Evolutionary conservation across 2,113 vertebrate genomes (phyloP), one percentile per base, ranked within the genome.

Genomic region (Heliornis fulica): DNA sequence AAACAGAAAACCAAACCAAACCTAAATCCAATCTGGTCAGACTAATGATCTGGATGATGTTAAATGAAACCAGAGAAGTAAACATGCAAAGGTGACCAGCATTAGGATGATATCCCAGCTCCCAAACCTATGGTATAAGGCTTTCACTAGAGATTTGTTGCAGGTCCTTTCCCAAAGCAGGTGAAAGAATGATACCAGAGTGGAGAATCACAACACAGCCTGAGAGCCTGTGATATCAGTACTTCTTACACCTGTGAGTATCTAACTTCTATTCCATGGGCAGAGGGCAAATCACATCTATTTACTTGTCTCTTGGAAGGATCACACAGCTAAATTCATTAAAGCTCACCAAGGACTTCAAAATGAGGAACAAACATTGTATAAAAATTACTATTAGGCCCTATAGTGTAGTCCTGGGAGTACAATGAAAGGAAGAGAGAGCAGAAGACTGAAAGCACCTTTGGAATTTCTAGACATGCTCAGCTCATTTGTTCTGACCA

Each of bases 1-100:
- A 94, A 94, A 94, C 96, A 84, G 80, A 82, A 94, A 95, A 90
- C 76, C 76, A 96, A 94, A 92, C 41, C 56, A 86, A 94, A 90
- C 38, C 64, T 63, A 77, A 93, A 78, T 77, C 72, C 56, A 93
- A 83, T n/a, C 68, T 75, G 85, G 88, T 56, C 96, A 90, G 71
- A 71, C 85, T 90, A 92, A 96, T 81, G 93, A 83, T 80, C 71
- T 93, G 79, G 7, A 2, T 77, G 71, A 90, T 96, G 40, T 64
- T 90, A 96, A 91, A 95, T 74, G 76, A 93, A 96, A 95, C 43
- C 57, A 87, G 85, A 94, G 60, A 43, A 86, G 71, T 41, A 64
- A 93, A 78, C 56, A 36, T 10, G 48, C 32, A 92, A 72, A 86
- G 72, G 68, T 91, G 91, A 95, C 48, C 38, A 46, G 88, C 51